A percentile compares a stretch with the other conserved stretches of the same genome.
These are phyloP conservation scores for Sebastes schlegelii DNA, from an alignment of 2,113 vertebrate genomes.

Conservation along the genomic window DNA sequence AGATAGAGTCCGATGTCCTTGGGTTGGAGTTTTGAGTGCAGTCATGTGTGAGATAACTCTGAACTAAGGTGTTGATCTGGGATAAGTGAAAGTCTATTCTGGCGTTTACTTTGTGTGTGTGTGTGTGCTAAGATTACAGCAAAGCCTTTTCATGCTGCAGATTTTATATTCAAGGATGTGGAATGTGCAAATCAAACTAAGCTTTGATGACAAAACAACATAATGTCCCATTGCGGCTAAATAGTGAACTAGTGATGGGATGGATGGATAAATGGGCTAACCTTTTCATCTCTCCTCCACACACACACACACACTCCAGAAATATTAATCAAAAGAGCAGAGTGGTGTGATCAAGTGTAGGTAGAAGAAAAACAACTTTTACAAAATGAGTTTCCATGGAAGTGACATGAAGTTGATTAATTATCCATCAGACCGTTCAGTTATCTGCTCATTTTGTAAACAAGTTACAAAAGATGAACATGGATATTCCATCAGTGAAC, in stretches of 20 bases:
- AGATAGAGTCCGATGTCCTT: constrained; percentile 46
- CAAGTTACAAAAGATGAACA: constrained; percentile 28
- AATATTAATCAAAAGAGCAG: constrained; percentile 21
- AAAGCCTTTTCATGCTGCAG: not conserved
- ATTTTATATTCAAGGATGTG: constrained; percentile 23
- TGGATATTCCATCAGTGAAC: constrained; percentile 6
- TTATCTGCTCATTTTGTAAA: constrained; percentile 37
- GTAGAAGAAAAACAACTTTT: constrained; percentile 12
- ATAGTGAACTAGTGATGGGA: constrained; percentile 16
- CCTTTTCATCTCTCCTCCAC: constrained; percentile 12
- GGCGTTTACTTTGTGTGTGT: not conserved
- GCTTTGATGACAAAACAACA: constrained; percentile 9
- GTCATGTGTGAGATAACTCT: constrained; percentile 51
- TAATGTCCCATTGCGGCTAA: not conserved
- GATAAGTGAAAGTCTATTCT: constrained; percentile 31
- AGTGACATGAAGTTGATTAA: constrained; percentile 47
- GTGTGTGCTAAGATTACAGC: not conserved
- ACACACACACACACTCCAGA: constrained; percentile 2
- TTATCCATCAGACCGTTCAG: constrained; percentile 16
- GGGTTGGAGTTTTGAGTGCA: constrained; percentile 41
- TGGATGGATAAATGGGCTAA: constrained; percentile 29
- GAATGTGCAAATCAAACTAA: constrained; percentile 33
- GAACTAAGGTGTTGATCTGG: constrained; percentile 44
- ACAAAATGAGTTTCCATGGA: constrained; percentile 28
- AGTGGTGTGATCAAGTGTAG: constrained; percentile 3